Conservation (phyloP, 2,797 vertebrate genomes). For the Hemibagrus guttatus region DNA sequence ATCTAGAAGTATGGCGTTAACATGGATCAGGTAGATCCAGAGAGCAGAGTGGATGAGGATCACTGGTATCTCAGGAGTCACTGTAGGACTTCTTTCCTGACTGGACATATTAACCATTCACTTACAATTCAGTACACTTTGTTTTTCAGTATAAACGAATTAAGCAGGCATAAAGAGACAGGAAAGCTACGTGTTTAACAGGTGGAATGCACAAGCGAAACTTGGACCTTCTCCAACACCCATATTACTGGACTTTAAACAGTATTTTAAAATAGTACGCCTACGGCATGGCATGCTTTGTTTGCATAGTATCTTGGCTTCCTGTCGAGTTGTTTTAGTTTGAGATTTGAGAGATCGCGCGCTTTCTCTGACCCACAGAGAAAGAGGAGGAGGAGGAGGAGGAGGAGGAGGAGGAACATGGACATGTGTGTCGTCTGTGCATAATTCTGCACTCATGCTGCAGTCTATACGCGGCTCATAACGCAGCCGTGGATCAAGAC, state of each 20-base stretch:
- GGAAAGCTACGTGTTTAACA: background rate
- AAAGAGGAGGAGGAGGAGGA: background rate
- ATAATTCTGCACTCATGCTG: background rate
- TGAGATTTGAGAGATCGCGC: background rate
- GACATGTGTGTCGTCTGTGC: constrained; percentile 24
- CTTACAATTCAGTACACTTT: background rate
- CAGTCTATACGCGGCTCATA: background rate
- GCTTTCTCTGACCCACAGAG: background rate
- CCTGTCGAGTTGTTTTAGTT: background rate
- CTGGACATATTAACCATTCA: background rate
- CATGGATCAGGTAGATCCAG: no score
- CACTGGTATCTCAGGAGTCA: no score
- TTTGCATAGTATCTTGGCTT: background rate
- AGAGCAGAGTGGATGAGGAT: no score
- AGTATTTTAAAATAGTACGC: background rate
- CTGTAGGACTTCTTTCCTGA: background rate
- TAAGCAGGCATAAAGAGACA: background rate
- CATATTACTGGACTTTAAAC: background rate
- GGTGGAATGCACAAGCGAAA: background rate
- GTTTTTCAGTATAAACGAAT: background rate
- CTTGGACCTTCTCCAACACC: background rate
- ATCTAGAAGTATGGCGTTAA: no score
- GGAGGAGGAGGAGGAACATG: background rate
- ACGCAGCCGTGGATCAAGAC: background rate
- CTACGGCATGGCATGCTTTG: background rate